phyloP scores from a whole-genome alignment of 2,113 vertebrate genomes.

The Nesoenas mayeri region DNA sequence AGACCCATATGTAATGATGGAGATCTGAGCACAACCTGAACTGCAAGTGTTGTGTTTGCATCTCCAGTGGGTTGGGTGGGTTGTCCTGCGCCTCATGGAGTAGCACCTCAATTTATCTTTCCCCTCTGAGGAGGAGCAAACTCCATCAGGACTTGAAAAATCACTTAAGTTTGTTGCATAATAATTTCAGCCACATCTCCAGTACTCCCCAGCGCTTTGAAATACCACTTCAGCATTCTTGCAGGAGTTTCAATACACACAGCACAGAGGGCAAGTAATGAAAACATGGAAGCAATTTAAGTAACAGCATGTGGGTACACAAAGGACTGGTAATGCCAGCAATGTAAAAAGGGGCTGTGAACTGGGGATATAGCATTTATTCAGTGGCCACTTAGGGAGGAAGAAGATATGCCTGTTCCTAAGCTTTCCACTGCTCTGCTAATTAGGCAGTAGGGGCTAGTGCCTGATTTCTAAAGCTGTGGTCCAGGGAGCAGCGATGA shows the following conservation, averaged over 20 bases:
- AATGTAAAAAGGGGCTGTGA: constrained; percentile 31
- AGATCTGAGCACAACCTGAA: not conserved
- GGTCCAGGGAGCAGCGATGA: not conserved
- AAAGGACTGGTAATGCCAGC: constrained; percentile 48
- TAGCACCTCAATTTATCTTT: not conserved
- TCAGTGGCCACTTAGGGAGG: constrained; percentile 39
- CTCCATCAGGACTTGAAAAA: constrained; percentile 28
- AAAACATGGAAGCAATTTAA: constrained; percentile 71
- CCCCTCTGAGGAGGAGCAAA: not conserved
- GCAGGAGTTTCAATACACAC: constrained; percentile 43
- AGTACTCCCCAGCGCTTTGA: constrained; percentile 37
- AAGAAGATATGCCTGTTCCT: constrained; percentile 39
- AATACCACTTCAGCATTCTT: constrained; percentile 61
- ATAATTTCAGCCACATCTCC: constrained; percentile 25
- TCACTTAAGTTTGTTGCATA: constrained; percentile 11
- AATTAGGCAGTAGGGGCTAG: constrained; percentile 33
- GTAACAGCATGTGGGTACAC: constrained; percentile 65
- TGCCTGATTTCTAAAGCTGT: constrained; percentile 29
- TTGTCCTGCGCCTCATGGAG: not conserved
- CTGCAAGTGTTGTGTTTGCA: not conserved
- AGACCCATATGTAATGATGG: not conserved
- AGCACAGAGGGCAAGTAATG: constrained; percentile 58
- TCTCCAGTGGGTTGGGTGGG: not conserved
- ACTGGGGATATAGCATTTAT: constrained; percentile 17
- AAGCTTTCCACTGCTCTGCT: constrained; percentile 34